Evolutionary conservation across 2,113 vertebrate species (phyloP).

Genomic region (Platysternon megacephalum): DNA sequence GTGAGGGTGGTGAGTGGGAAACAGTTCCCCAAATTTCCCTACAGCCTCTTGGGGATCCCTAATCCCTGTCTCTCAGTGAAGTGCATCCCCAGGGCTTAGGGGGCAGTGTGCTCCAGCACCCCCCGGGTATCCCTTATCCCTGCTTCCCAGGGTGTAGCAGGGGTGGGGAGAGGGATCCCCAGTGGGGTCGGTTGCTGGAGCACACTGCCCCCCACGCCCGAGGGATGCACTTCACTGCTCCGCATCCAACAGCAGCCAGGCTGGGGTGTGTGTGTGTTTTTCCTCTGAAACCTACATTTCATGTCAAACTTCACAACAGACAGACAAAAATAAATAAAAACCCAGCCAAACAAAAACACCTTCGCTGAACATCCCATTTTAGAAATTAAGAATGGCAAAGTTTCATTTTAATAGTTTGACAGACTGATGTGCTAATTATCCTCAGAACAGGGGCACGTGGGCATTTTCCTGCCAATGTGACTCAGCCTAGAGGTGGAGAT

Average conservation of each 20-base stretch:
- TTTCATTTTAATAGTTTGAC: neutral
- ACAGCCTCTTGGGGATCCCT: no score
- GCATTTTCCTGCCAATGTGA: neutral
- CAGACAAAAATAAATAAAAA: neutral
- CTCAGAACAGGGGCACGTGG: neutral
- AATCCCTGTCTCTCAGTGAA: no score
- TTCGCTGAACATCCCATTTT: neutral
- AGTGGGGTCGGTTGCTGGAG: neutral
- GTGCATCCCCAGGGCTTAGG: no score
- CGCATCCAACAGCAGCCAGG: neutral
- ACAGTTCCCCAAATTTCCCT: neutral
- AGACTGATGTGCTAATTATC: neutral
- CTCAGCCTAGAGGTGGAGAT: neutral
- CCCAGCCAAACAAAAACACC: neutral
- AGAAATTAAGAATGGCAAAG: neutral
- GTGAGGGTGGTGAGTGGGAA: neutral
- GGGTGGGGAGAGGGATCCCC: no score
- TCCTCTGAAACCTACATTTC: neutral
- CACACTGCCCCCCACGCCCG: neutral
- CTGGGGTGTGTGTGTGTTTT: neutral
- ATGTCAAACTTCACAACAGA: neutral
- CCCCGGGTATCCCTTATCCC: no score
- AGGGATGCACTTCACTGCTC: neutral
- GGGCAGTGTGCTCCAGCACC: no score
- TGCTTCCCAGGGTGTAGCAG: no score